Percentiles rank a stretch among this genome's conserved stretches.
Conservation (phyloP, 2,888 invertebrate genomes). For the Hyposoter dolosus region DNA sequence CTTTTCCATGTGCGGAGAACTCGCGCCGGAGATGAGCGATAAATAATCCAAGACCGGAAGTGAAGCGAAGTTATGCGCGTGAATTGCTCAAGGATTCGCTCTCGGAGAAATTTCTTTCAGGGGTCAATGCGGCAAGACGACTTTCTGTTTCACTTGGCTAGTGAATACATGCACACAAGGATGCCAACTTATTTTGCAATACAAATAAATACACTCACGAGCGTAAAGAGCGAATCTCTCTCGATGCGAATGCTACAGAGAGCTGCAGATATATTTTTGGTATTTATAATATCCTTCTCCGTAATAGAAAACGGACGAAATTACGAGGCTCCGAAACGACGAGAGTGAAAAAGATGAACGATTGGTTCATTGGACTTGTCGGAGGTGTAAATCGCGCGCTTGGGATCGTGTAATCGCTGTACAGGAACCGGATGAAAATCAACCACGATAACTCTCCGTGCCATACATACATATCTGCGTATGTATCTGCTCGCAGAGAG, state of each 20-base stretch:
- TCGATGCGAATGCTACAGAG: neutral
- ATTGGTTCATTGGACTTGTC: constrained; percentile 29
- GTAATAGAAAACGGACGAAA: neutral
- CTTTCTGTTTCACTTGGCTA: constrained; percentile 67
- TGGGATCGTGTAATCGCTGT: constrained; percentile 54
- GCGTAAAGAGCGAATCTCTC: neutral
- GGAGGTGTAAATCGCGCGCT: constrained; percentile 34
- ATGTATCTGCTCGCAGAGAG: constrained; percentile 74
- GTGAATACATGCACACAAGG: neutral
- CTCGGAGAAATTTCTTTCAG: constrained; percentile 67
- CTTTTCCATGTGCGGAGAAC: neutral
- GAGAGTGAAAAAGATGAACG: neutral
- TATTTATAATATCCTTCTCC: neutral
- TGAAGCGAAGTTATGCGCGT: constrained; percentile 39
- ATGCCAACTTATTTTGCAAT: constrained; percentile 17
- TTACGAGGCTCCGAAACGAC: neutral
- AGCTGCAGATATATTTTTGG: neutral
- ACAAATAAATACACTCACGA: neutral
- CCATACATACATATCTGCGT: neutral
- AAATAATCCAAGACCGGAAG: constrained; percentile 58
- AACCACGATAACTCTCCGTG: constrained; percentile 6
- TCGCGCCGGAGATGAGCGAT: constrained; percentile 35
- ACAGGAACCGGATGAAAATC: constrained; percentile 60
- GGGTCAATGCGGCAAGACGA: constrained; percentile 65
- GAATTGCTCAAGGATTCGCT: constrained; percentile 47